Base-by-base conservation (phyloP, 1,140 invertebrate species). In the Choristoneura fumiferana region DNA sequence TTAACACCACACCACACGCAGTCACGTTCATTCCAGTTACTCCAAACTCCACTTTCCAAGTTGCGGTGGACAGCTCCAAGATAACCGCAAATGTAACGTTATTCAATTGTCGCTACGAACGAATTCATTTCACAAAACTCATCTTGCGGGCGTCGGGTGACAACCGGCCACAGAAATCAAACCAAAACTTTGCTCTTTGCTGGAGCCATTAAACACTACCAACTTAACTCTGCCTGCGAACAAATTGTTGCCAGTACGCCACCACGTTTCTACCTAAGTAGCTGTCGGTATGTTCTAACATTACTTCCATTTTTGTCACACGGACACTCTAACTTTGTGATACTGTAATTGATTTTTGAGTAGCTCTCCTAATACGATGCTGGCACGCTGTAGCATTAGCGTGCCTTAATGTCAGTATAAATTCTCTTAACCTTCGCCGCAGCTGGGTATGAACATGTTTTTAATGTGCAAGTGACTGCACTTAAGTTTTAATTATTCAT, bases 61-160 rank as follows among this genome's bases (percentile, higher is more conserved):
- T 49, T 49, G 43, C 18, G 43, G 43, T 49, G 43, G 43, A 49
- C 43, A 49, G 43, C 13, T 29, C 18, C 67, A 77, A 81, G 78
- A 81, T 81, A 81, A 73, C 72, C 67, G 45, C 56, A 63, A 58
- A 57, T 56, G 56, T 55, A 60, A 53, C 64, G 70, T 67, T 71
- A 78, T 82, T 84, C 84, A 84, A 84, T 84, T 87, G 80, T 84
- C 67, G 70, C 71, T 58, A 66, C 63, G 74, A 82, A 87, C 81
- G 81, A 85, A 85, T 85, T 87, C 84, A 87, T 87, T 84, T 66
- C 73, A 83, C 81, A 84, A 82, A 87, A 85, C 82, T 87, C 84
- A 84, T 84, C 84, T 85, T 83, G 76, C 72, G 71, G 70, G 71
- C 76, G 63, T 56, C 70, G 68, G 69, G 65, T 70, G 73, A 76